Base-by-base conservation (phyloP, 2,888 invertebrate species). In the Biston stratarius region DNA sequence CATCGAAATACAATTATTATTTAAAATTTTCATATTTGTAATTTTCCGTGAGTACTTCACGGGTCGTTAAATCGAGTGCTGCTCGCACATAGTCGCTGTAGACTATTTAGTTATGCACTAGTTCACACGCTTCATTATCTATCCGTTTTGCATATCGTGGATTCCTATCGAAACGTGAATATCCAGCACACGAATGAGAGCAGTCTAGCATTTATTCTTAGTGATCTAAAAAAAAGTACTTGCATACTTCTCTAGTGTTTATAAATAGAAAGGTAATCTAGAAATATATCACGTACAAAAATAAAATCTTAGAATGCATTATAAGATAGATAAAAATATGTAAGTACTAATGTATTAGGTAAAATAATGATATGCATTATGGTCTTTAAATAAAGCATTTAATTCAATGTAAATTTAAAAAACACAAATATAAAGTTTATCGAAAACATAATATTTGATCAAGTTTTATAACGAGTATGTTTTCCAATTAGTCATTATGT, bases 61-160 rank as follows among this genome's bases (percentile, higher is more conserved):
- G 67, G 69, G 67, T 67, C 67, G 72, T 56, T 69, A 70, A 64
- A 62, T 69, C 34, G 60, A 51, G 51, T 61, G 64, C 67, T 66
- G 65, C 70, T 64, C 64, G 66, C 68, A 71, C 70, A 64, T 68
- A 67, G 62, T 58, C 63, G 24, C 45, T 36, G 33, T 38, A 47
- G 51, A 47, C 67, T 64, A 67, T 63, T 67, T 67, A 33, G 74
- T 61, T 67, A 71, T 71, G 74, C 74, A 74, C 74, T 66, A 72
- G 68, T 74, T 74, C 66, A 51, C 74, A 69, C 42, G n/a, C 56
- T 64, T 62, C 51, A 68, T 67, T 70, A 65, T 66, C 53, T 58
- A 56, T 49, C 69, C 15, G 55, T 64, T 67, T 68, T 69, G 61
- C 64, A 69, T 70, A 66, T 65, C 38, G 59, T 44, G 55, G 14